A percentile compares a stretch with the other conserved stretches of the same genome.
Conservation (phyloP, 2,113 vertebrate genomes). For the Xenotilapia caudafasciata region DNA sequence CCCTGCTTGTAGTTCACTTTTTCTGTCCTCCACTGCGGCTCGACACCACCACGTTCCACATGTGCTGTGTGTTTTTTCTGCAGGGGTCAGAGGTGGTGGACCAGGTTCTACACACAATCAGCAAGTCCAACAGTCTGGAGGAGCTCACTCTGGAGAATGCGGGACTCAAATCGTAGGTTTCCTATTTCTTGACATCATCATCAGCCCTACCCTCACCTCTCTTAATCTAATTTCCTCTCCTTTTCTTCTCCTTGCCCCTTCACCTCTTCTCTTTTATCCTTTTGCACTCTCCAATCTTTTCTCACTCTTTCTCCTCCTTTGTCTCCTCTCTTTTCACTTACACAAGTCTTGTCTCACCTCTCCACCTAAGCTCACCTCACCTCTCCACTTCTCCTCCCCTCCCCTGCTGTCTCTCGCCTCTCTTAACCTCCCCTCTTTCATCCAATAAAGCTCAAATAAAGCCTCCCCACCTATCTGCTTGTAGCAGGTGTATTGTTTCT, state of each 20-base stretch:
- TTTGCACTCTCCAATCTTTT: not conserved
- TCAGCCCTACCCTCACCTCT: not conserved
- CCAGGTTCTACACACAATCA: slow-evolving; percentile 85
- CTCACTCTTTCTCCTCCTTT: not conserved
- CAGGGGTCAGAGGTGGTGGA: slow-evolving; percentile 88
- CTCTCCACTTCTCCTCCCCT: not conserved
- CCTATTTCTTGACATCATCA: not conserved
- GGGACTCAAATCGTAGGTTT: slow-evolving; percentile 84
- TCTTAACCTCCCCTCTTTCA: slow-evolving; percentile 1
- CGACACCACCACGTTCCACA: not conserved
- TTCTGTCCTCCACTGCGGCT: not conserved
- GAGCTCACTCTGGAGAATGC: slow-evolving; percentile 88
- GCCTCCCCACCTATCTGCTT: not conserved
- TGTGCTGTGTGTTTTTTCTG: not conserved
- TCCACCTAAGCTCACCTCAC: not conserved
- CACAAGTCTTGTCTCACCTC: not conserved
- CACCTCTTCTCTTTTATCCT: slow-evolving; percentile 1
- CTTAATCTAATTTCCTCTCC: not conserved
- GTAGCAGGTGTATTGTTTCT: not conserved
- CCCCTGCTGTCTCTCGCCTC: not conserved
- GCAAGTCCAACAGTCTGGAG: slow-evolving; percentile 87
- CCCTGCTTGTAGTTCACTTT: not conserved
- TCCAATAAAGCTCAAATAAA: not conserved
- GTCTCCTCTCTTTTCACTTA: not conserved
- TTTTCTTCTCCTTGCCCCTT: not conserved